phyloP scores from a whole-genome alignment of 2,797 vertebrate genomes.

The Neosilurus mollespiculum region DNA sequence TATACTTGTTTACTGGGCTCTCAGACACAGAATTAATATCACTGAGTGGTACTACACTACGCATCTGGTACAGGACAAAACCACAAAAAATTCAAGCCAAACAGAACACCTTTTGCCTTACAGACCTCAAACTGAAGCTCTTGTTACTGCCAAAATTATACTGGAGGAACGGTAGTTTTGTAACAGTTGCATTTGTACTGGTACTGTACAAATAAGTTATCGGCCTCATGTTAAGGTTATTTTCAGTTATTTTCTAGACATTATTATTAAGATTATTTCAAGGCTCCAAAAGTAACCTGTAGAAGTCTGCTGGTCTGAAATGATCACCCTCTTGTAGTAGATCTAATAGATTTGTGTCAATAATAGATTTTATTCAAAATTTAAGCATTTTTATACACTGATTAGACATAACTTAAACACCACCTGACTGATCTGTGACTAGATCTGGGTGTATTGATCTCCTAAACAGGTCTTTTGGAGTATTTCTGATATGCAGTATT shows the following conservation, averaged over 20 bases:
- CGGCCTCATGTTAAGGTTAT: not conserved
- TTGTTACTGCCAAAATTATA: not conserved
- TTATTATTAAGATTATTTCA: not conserved
- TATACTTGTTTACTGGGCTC: conserved; percentile 12
- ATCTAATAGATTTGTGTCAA: not conserved
- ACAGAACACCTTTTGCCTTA: conserved; percentile 35
- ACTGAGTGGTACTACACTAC: conserved; percentile 16
- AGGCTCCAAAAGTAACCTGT: not conserved
- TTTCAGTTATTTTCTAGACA: not conserved
- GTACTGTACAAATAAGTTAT: not conserved
- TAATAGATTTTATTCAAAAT: not conserved
- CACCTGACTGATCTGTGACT: too few species aligned
- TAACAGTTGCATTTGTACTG: not conserved
- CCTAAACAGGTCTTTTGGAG: too few species aligned
- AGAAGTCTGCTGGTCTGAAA: not conserved
- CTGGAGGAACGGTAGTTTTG: not conserved
- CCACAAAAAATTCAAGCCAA: conserved; percentile 40
- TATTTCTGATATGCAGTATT: too few species aligned
- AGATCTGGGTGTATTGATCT: too few species aligned
- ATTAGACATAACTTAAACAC: too few species aligned
- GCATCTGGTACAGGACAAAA: conserved; percentile 45
- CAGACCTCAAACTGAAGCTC: not conserved
- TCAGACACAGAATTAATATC: not conserved
- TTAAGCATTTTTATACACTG: not conserved
- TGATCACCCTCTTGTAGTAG: not conserved